Evolutionary conservation across 2,113 vertebrate species (phyloP).

Genomic region (Pituophis catenifer): DNA sequence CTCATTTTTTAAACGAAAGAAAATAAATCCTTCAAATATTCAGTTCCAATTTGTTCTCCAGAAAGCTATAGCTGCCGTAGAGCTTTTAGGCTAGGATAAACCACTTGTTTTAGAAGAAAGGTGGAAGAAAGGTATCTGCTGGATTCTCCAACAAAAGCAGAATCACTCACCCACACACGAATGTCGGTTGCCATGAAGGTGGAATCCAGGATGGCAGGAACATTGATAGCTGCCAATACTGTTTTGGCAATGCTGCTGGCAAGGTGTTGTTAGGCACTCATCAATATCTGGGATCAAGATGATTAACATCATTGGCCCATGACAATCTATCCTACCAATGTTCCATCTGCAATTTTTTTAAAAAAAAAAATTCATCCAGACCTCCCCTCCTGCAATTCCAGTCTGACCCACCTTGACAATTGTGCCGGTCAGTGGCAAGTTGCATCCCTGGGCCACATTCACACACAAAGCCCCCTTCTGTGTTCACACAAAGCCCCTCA

Average conservation of each 20-base stretch:
- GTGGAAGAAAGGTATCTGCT: neutral
- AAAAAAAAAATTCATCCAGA: neutral
- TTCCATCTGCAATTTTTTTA: neutral
- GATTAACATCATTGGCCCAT: neutral
- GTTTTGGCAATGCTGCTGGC: conserved; percentile 77
- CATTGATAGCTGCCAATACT: conserved; percentile 77
- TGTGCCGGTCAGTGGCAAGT: conserved; percentile 70
- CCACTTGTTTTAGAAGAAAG: neutral
- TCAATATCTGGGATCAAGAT: conserved; percentile 63
- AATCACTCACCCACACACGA: conserved; percentile 69
- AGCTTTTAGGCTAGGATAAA: neutral
- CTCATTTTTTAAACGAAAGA: neutral
- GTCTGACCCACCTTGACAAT: conserved; percentile 67
- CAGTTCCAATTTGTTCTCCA: neutral
- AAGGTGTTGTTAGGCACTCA: conserved; percentile 73
- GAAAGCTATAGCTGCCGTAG: neutral
- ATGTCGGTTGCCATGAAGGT: conserved; percentile 74
- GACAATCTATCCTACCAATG: neutral
- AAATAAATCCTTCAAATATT: neutral
- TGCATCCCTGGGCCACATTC: conserved; percentile 71
- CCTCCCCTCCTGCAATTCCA: accelerated
- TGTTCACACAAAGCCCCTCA: conserved; percentile 72
- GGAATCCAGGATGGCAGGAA: conserved; percentile 71
- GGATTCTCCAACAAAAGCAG: neutral
- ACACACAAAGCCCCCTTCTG: conserved; percentile 74